These are phyloP conservation scores for Saccostrea cuccullata DNA, from an alignment of 1,140 invertebrate genomes.

Conservation along the genomic window DNA sequence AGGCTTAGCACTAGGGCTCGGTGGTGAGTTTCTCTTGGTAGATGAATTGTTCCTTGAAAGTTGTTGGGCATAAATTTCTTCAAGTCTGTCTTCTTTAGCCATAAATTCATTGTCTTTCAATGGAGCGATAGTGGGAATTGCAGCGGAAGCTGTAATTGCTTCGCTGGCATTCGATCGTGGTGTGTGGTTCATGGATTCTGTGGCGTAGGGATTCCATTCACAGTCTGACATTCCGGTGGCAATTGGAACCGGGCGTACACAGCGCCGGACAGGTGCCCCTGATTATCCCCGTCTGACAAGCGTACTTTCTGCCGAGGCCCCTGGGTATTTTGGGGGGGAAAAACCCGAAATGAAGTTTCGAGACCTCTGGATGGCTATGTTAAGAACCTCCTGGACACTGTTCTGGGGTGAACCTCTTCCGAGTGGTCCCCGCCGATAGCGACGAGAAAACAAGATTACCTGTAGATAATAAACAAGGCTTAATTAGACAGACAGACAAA, in stretches of 20 bases:
- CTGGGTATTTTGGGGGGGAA: constrained; percentile 50
- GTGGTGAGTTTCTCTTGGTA: background rate
- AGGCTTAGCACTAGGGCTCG: background rate
- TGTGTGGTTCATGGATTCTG: constrained; percentile 62
- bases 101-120: constrained; percentile 26
- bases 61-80: constrained; percentile 16
- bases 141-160: background rate
- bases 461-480: too few relatives aligned
- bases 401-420: constrained; percentile 40
- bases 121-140: constrained; percentile 33
- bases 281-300: constrained; percentile 57
- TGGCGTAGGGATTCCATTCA: constrained; percentile 67
- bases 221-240: constrained; percentile 64
- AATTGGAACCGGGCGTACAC: constrained; percentile 62
- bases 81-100: constrained; percentile 17
- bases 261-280: constrained; percentile 45
- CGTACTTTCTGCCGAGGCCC: constrained; percentile 58
- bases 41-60: background rate
- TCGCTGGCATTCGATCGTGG: constrained; percentile 56
- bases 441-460: too few relatives aligned
- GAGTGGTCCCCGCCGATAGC: constrained; percentile 44
- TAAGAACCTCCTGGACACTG: constrained; percentile 58
- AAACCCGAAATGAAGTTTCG: constrained; percentile 62
- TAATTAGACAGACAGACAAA: too few relatives aligned
- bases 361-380: constrained; percentile 63